Evolutionary conservation across 2,797 vertebrate genomes (phyloP).

Genomic region (Acipenser ruthenus): DNA sequence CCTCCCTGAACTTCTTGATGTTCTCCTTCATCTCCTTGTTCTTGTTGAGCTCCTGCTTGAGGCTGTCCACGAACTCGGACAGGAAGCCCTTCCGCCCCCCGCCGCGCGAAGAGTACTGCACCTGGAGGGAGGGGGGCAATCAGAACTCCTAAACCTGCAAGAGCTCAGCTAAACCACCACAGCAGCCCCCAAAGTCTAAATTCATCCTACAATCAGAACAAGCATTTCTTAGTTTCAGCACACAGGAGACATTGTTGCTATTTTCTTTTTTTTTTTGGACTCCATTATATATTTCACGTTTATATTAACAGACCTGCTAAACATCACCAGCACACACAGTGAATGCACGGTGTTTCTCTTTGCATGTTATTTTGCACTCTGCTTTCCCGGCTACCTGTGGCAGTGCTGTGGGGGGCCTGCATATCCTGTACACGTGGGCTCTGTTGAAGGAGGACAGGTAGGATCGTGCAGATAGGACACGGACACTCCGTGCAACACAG

Average conservation of each 20-base stretch:
- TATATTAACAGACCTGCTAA: too few relatives aligned
- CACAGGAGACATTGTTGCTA: too few relatives aligned
- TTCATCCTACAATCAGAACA: too few relatives aligned
- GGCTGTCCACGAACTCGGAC: slow-evolving; percentile 79
- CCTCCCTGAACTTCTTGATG: slow-evolving; percentile 87
- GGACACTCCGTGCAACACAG: background rate
- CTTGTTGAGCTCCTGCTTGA: slow-evolving; percentile 87
- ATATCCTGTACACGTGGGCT: slow-evolving; percentile 43
- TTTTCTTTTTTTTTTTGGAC: too few relatives aligned
- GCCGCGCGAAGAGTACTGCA: slow-evolving; percentile 46
- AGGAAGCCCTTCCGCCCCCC: slow-evolving; percentile 81
- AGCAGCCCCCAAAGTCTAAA: too few relatives aligned
- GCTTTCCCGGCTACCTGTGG: slow-evolving; percentile 43
- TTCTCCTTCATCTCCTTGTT: slow-evolving; percentile 96
- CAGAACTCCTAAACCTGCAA: too few relatives aligned
- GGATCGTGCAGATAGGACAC: slow-evolving; percentile 48
- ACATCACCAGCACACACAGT: slow-evolving; percentile 22
- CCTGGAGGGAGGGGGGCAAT: slow-evolving; percentile 23
- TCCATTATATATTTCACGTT: too few relatives aligned
- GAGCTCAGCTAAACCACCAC: too few relatives aligned
- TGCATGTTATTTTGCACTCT: too few relatives aligned
- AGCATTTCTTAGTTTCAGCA: too few relatives aligned
- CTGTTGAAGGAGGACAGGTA: slow-evolving; percentile 43
- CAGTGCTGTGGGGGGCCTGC: slow-evolving; percentile 30
- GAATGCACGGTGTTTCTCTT: too few relatives aligned